Evolutionary conservation across 2,888 invertebrate genomes (phyloP).

Genomic region (Napeogenes inachia): DNA sequence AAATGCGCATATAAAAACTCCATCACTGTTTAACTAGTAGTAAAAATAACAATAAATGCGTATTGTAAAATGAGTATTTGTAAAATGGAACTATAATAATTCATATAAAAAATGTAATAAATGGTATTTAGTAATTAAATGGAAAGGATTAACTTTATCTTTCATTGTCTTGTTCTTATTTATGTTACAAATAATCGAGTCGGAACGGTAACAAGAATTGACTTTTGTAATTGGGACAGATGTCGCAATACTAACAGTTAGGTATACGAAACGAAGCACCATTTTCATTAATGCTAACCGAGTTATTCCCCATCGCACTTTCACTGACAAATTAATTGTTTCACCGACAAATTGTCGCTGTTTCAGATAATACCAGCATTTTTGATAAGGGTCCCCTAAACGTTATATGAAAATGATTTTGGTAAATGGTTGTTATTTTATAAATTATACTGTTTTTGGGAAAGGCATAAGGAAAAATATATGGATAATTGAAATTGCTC

Average conservation of each 20-base stretch:
- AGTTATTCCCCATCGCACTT: conserved; percentile 56
- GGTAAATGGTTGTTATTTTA: conserved; percentile 28
- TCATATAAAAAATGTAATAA: no score
- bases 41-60: no score
- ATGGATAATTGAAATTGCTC: conserved; percentile 2
- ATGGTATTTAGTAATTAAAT: background rate
- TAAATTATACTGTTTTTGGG: conserved; percentile 8
- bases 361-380: conserved; percentile 52
- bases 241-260: conserved; percentile 17
- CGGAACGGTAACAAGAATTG: conserved; percentile 8
- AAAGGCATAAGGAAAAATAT: conserved; percentile 8
- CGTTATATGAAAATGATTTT: conserved; percentile 45
- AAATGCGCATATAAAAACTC: no score
- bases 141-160: no score
- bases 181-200: background rate
- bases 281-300: conserved; percentile 47
- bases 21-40: no score
- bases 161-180: no score
- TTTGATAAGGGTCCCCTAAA: conserved; percentile 64
- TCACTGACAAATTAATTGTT: conserved; percentile 44
- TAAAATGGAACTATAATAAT: no score
- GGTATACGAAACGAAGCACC: conserved; percentile 28
- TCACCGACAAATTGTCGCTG: conserved; percentile 63
- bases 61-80: no score
- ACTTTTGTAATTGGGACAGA: conserved; percentile 17